phyloP scores from a whole-genome alignment of 2,113 vertebrate genomes.

The Nettapus auritus region DNA sequence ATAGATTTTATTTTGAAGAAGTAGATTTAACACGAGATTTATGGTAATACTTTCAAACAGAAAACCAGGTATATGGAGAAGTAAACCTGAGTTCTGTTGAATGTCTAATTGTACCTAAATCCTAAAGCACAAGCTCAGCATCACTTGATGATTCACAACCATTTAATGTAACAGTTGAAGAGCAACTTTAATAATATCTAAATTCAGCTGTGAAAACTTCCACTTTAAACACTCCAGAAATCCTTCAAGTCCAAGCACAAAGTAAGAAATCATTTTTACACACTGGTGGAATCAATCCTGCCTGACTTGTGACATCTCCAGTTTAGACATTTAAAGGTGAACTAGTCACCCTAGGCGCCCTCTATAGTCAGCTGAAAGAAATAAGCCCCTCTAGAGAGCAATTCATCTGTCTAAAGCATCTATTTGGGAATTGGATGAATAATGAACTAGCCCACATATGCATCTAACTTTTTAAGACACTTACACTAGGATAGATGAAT shows the following conservation, averaged over 20 bases:
- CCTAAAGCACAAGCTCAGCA: neutral
- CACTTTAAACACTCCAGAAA: neutral
- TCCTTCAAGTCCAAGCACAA: neutral
- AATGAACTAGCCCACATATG: neutral
- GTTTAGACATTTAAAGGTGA: slow-evolving; percentile 9
- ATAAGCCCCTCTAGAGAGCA: neutral
- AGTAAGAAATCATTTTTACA: neutral
- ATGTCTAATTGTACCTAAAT: neutral
- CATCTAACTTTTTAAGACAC: neutral
- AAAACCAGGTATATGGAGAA: neutral
- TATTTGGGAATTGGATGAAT: neutral
- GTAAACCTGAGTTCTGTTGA: neutral
- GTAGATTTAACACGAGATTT: neutral
- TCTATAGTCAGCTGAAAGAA: neutral
- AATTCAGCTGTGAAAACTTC: slow-evolving; percentile 8
- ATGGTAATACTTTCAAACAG: neutral
- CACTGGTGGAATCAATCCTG: neutral
- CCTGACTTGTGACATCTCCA: neutral
- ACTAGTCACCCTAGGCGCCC: neutral
- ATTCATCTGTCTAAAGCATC: neutral
- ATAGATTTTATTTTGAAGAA: neutral
- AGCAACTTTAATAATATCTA: neutral
- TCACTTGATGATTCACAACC: neutral
- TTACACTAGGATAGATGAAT: neutral
- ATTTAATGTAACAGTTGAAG: neutral